These are phyloP conservation scores for Rhabdophis nuchalis DNA, from an alignment of 2,797 vertebrate genomes.

Conservation along the genomic window DNA sequence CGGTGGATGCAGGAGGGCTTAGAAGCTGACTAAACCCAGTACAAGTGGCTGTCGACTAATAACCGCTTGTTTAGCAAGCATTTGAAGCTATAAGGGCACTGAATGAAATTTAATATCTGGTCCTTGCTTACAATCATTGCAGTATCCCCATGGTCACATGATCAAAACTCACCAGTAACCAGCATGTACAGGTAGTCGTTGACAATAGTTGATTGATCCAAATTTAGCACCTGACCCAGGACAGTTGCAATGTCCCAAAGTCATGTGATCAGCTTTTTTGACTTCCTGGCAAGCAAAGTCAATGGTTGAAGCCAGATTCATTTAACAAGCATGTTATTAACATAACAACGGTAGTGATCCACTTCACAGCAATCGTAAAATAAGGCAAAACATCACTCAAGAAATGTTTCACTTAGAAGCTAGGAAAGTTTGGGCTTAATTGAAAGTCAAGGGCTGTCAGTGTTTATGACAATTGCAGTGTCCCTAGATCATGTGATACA, in stretches of 20 bases:
- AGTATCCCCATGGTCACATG: not conserved
- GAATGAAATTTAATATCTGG: not conserved
- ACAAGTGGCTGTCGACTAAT: not conserved
- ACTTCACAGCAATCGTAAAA: no score
- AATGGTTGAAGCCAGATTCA: not conserved
- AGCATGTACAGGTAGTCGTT: not conserved
- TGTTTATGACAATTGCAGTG: not conserved
- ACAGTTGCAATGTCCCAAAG: not conserved
- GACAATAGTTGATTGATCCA: not conserved
- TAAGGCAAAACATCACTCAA: not conserved
- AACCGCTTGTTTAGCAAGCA: not conserved
- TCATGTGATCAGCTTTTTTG: not conserved
- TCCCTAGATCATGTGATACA: not conserved
- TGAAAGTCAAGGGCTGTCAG: not conserved
- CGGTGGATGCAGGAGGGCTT: not conserved
- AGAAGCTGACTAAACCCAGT: no score
- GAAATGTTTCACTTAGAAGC: not conserved
- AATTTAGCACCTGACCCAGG: not conserved
- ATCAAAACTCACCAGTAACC: not conserved
- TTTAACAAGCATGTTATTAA: not conserved
- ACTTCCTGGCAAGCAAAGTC: not conserved
- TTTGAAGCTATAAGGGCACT: not conserved
- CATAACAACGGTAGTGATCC: not conserved
- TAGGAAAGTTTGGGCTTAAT: not conserved
- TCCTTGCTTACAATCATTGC: not conserved